These are phyloP conservation scores for Drosophila murphyi DNA, from an alignment of 1,140 invertebrate genomes.

Conservation along the genomic window DNA sequence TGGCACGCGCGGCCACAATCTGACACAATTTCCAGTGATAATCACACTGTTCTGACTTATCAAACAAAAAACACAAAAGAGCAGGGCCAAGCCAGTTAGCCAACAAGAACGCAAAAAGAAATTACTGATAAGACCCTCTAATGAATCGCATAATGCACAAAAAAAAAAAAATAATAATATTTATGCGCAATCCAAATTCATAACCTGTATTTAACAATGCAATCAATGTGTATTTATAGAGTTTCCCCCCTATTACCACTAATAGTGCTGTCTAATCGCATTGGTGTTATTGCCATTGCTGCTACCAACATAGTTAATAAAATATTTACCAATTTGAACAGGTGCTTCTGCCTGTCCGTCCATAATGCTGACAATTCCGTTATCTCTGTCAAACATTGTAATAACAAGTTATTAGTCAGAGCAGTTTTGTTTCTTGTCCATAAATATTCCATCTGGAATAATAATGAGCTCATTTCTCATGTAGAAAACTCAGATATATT, in stretches of 20 bases:
- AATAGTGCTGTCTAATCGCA: too few relatives aligned
- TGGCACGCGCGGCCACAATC: slow-evolving; percentile 21
- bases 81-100: neutral
- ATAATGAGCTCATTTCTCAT: too few relatives aligned
- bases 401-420: slow-evolving; percentile 9
- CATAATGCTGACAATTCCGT: neutral
- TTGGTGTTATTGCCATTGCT: too few relatives aligned
- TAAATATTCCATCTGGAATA: neutral
- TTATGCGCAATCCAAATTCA: slow-evolving; percentile 11
- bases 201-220: neutral
- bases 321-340: slow-evolving; percentile 5
- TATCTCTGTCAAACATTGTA: slow-evolving; percentile 27
- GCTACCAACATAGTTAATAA: slow-evolving; percentile 9
- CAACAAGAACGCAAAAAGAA: slow-evolving; percentile 6
- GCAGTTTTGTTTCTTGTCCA: neutral
- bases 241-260: too few relatives aligned
- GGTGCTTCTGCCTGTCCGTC: neutral
- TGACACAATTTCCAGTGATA: slow-evolving; percentile 29
- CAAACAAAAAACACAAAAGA: slow-evolving; percentile 5
- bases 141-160: neutral
- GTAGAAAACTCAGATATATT: too few relatives aligned
- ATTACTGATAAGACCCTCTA: slow-evolving; percentile 9
- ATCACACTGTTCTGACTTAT: slow-evolving; percentile 25
- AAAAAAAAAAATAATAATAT: slow-evolving; percentile 2
- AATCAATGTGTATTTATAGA: neutral